phyloP scores from a whole-genome alignment of 2,888 invertebrate species.

The Brachylomia viminalis region DNA sequence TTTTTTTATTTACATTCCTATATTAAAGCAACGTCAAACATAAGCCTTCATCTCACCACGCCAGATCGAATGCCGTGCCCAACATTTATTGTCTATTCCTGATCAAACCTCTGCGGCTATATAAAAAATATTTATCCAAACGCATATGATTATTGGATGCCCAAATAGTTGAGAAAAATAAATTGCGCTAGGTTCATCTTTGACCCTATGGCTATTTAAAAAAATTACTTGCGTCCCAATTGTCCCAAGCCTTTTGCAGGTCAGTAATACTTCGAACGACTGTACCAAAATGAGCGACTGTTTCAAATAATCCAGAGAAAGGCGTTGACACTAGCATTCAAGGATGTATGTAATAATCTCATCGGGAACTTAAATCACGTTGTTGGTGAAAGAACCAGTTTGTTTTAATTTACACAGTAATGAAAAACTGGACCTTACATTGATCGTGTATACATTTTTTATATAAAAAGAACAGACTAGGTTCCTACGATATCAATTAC shows the following conservation, averaged over 20 bases:
- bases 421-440: slow-evolving; percentile 2
- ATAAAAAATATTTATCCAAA: background rate
- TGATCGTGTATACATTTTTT: background rate
- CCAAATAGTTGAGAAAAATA: background rate
- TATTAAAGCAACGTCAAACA: background rate
- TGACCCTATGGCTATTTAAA: too few relatives aligned
- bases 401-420: slow-evolving; percentile 1
- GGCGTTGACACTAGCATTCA: background rate
- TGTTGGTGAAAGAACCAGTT: slow-evolving; percentile 5
- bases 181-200: background rate
- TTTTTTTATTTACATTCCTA: background rate
- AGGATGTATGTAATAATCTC: background rate
- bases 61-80: background rate
- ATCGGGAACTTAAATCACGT: slow-evolving; percentile 3
- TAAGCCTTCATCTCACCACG: too few relatives aligned
- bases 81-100: background rate
- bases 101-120: background rate
- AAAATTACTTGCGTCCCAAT: too few relatives aligned
- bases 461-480: slow-evolving; percentile 20
- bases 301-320: background rate
- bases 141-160: too few relatives aligned
- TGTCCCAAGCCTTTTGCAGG: background rate
- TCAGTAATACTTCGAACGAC: background rate
- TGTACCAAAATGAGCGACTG: background rate
- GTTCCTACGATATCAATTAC: background rate